Conservation (phyloP, 2,113 vertebrate species). For the Strigops habroptila region DNA sequence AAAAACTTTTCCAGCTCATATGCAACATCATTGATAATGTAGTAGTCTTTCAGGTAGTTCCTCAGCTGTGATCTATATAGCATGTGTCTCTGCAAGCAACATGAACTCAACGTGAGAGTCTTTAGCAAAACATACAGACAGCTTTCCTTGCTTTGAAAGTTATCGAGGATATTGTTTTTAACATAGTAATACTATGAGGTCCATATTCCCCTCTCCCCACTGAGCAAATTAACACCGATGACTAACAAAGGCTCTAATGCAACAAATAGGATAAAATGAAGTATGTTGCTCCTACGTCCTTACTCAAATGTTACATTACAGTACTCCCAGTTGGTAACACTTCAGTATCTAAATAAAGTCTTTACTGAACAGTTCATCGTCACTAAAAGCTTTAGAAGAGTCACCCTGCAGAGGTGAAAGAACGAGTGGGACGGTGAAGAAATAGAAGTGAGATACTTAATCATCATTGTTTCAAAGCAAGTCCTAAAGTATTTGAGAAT, state of each 20-base stretch:
- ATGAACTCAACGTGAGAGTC: not conserved
- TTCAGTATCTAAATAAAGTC: conserved; percentile 45
- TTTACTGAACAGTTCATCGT: not conserved
- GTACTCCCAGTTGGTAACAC: not conserved
- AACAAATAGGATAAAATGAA: conserved; percentile 4
- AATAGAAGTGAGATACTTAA: not conserved
- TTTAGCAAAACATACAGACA: not conserved
- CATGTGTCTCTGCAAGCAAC: not conserved
- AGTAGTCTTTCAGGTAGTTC: not conserved
- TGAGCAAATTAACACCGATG: not conserved
- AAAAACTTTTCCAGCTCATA: not conserved
- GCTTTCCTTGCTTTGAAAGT: not conserved
- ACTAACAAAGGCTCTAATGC: not conserved
- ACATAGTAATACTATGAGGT: not conserved
- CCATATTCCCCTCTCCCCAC: not conserved
- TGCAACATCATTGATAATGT: not conserved
- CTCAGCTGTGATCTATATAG: not conserved
- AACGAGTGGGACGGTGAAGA: not conserved
- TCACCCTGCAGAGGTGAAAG: not conserved
- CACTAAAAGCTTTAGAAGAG: not conserved
- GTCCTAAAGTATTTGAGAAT: not conserved
- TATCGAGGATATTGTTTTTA: not conserved
- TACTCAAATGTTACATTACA: not conserved
- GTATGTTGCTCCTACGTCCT: not conserved
- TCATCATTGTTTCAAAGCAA: not conserved